phyloP scores from a whole-genome alignment of 2,888 invertebrate species.

The Allacma fusca region DNA sequence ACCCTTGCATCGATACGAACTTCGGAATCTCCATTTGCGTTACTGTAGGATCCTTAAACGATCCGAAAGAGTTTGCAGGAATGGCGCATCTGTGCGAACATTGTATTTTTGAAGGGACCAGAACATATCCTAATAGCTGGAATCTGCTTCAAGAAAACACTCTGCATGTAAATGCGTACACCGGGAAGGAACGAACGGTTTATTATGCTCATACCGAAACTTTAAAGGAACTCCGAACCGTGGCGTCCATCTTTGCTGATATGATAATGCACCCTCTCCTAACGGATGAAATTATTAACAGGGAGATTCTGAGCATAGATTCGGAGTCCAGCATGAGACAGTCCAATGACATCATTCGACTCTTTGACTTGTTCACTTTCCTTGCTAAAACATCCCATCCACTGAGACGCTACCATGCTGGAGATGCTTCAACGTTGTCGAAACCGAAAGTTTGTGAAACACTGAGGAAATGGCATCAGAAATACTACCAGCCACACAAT shows the following conservation, averaged over 20 bases:
- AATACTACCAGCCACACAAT: constrained; percentile 45
- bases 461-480: constrained; percentile 41
- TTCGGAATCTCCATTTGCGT: constrained; percentile 24
- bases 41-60: constrained; percentile 43
- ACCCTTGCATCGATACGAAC: background rate
- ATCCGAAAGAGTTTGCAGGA: constrained; percentile 36
- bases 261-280: constrained; percentile 45
- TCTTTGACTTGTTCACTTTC: constrained; percentile 33
- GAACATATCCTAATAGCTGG: constrained; percentile 47
- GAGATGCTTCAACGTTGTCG: constrained; percentile 44
- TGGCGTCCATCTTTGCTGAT: constrained; percentile 48
- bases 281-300: constrained; percentile 39
- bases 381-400: constrained; percentile 47
- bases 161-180: constrained; percentile 48
- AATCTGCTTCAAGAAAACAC: constrained; percentile 44
- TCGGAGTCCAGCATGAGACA: constrained; percentile 49
- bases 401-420: constrained; percentile 46
- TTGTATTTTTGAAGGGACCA: constrained; percentile 49
- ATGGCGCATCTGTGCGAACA: constrained; percentile 54
- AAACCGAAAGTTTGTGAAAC: constrained; percentile 42
- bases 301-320: constrained; percentile 50
- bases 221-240: constrained; percentile 37
- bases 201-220: constrained; percentile 40
- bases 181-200: constrained; percentile 44
- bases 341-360: constrained; percentile 46